phyloP scores from a whole-genome alignment of 2,113 vertebrate genomes.

The Amphiprion percula region DNA sequence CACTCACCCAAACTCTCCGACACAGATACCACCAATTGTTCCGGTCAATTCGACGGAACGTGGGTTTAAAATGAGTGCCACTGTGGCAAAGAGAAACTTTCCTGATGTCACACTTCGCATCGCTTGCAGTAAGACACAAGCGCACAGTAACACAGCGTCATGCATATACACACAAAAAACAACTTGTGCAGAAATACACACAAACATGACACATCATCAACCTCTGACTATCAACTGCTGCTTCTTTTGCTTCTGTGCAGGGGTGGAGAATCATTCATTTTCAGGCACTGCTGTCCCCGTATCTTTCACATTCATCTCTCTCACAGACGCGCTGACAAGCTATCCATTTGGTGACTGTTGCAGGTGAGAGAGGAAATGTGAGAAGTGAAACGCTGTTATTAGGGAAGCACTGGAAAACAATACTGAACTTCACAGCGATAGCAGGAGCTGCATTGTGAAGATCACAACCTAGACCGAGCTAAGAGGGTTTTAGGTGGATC shows the following conservation, averaged over 20 bases:
- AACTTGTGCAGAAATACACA: slow-evolving; percentile 29
- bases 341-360: slow-evolving; percentile 44
- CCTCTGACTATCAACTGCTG: slow-evolving; percentile 46
- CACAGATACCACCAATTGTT: slow-evolving; percentile 7
- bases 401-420: slow-evolving; percentile 17
- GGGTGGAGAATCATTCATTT: slow-evolving; percentile 69
- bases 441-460: neutral
- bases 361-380: slow-evolving; percentile 32
- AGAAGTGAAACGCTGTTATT: slow-evolving; percentile 17
- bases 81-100: slow-evolving; percentile 40
- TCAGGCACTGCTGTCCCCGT: slow-evolving; percentile 29
- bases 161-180: slow-evolving; percentile 2
- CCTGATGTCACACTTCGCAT: slow-evolving; percentile 44
- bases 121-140: slow-evolving; percentile 1
- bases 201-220: slow-evolving; percentile 55
- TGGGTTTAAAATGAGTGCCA: slow-evolving; percentile 53
- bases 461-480: slow-evolving; percentile 12
- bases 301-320: slow-evolving; percentile 49
- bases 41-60: slow-evolving; percentile 19
- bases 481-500: slow-evolving; percentile 6
- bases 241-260: slow-evolving; percentile 46
- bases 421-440: neutral
- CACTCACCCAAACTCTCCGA: slow-evolving; percentile 14
- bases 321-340: slow-evolving; percentile 38
- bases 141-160: no score